Evolutionary conservation across 2,888 invertebrate species (phyloP).

Genomic region (Drosophila ezoana): DNA sequence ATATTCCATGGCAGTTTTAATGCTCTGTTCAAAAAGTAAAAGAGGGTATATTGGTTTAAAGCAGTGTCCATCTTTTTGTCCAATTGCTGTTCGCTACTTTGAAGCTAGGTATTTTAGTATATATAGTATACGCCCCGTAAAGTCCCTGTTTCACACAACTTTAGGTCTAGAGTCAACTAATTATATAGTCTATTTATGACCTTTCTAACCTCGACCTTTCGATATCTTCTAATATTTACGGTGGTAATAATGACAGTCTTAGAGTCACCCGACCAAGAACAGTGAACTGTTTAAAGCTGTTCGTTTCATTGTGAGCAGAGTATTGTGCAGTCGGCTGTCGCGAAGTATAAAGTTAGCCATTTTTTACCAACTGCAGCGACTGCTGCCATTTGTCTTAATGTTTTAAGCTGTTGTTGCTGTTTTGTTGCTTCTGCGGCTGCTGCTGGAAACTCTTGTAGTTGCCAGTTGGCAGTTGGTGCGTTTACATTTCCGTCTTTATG

Average conservation of each 20-base stretch:
- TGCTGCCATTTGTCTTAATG: conserved; percentile 52
- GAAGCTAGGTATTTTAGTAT: no score
- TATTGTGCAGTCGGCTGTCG: neutral
- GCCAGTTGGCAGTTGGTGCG: conserved; percentile 57
- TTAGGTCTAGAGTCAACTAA: no score
- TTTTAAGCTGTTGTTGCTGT: conserved; percentile 24
- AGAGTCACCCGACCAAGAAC: no score
- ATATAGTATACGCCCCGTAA: no score
- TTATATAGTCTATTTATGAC: no score
- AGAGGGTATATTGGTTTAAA: neutral
- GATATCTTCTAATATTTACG: no score
- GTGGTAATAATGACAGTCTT: no score
- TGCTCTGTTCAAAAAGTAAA: neutral
- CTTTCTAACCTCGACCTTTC: no score
- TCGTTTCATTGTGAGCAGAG: neutral
- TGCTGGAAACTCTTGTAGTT: conserved; percentile 52
- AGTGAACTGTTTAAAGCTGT: neutral
- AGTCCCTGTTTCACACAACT: no score
- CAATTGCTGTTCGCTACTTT: no score
- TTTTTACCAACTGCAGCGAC: conserved; percentile 23
- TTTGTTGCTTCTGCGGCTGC: conserved; percentile 3
- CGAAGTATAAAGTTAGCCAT: neutral
- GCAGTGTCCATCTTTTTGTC: neutral
- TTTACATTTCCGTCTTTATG: conserved; percentile 74
- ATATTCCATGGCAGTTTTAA: conserved; percentile 27